Evolutionary conservation across 2,113 vertebrate genomes (phyloP), one percentile per base, ranked within the genome.

Genomic region (Tragelaphus imberbis): DNA sequence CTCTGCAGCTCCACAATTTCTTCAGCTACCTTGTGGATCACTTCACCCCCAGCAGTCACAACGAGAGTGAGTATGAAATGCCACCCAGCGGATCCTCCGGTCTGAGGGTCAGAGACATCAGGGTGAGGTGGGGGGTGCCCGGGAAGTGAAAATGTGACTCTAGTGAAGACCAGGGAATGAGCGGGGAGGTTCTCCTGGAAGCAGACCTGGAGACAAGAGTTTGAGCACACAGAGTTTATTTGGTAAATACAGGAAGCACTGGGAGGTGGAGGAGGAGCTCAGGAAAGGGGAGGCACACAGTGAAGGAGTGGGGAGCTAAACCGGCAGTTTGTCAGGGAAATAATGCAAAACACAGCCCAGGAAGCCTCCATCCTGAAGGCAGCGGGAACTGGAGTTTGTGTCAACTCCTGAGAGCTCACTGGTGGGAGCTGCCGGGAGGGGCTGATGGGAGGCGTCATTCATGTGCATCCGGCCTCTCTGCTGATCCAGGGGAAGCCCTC

Each of bases 21-120:
- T 99, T 99, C 98, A 99, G 98, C 92, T 99, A 99, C 98, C 98
- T 99, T 30, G 99, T 99, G 99, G 99, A 99, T 63, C 99, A 99
- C 98, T 99, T 99, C 98, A 99, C 99, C 0, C 99, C 99, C 82
- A 98, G 98, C 93, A 99, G 98, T 98, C 99, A 97, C 89, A 98
- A 97, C 61, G 99, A 99, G 98, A 98, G 99, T 99, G 99, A 99
- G 99, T 98, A 68, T 53, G 21, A 36, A 2, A 5, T 5, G 51
- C 59, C 63, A 5, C 17, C 5, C 0, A 0, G 53, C 33, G 3
- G 1, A 14, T 15, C 36, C 27, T 94, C 40, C 9, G 28, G 16
- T 27, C 84, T 49, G n/a, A 25, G 33, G 47, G 27, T 23, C 59
- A 7, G 1, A 77, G 85, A n/a, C 10, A 10, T 3, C 15, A 16